A percentile compares a stretch with the other conserved stretches of the same genome.
These are phyloP conservation scores for Nephila pilipes DNA, from an alignment of 1,140 invertebrate species.

Conservation along the genomic window DNA sequence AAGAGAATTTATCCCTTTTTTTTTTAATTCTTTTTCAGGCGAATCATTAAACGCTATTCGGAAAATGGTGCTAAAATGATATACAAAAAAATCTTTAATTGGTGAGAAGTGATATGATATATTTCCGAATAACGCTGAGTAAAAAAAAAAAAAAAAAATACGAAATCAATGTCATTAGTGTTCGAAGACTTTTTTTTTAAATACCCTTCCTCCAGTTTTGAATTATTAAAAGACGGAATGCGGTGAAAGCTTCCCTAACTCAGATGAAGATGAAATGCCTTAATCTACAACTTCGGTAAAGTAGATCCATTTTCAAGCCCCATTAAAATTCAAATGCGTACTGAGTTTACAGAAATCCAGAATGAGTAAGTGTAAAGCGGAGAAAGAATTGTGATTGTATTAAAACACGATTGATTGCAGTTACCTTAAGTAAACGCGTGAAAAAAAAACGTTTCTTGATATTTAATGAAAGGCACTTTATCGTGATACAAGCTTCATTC, in stretches of 20 bases:
- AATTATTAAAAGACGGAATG: slow-evolving; percentile 20
- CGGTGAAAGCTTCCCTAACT: slow-evolving; percentile 1
- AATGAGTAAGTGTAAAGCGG: background rate
- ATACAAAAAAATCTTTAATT: slow-evolving; percentile 41
- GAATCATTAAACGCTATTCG: slow-evolving; percentile 52
- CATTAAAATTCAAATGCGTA: slow-evolving; percentile 47
- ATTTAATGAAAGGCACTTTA: background rate
- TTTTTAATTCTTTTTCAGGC: background rate
- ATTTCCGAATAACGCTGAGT: slow-evolving; percentile 1
- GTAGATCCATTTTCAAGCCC: slow-evolving; percentile 23
- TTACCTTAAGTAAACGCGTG: background rate
- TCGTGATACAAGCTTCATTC: background rate
- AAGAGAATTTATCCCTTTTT: background rate
- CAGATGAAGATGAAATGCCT: slow-evolving; percentile 30
- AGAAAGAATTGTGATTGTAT: background rate
- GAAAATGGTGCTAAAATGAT: slow-evolving; percentile 43
- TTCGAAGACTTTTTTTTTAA: slow-evolving; percentile 13
- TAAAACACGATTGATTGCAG: background rate
- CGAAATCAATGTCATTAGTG: slow-evolving; percentile 51
- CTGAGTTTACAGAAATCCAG: background rate
- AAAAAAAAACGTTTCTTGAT: background rate
- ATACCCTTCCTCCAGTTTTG: background rate
- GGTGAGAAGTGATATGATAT: slow-evolving; percentile 52
- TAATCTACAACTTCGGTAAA: slow-evolving; percentile 10
- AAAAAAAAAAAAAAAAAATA: slow-evolving; percentile 15